Base-by-base conservation (phyloP, 2,113 vertebrate genomes). In the Labrus mixtus region DNA sequence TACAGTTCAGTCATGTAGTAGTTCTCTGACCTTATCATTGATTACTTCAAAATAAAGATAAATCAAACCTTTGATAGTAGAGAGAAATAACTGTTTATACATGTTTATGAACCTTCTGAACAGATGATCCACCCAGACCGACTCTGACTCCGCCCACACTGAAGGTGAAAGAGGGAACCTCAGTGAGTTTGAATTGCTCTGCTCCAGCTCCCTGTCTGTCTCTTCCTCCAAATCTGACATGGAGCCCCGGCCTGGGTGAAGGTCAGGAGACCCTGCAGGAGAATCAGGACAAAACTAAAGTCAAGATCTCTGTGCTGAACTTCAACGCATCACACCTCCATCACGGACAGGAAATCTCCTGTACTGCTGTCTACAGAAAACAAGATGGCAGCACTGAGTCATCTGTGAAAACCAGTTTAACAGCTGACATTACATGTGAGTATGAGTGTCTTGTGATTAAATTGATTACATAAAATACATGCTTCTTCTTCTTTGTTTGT, bases 261-360 rank as follows among this genome's bases (percentile, higher is more conserved):
- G 65, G 6, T 66, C 37, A 78, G 71, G 81, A 76, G 62, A 66
- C 68, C 10, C 74, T 85, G 74, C 23, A 66, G 63, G 79, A 85
- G 56, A 73, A 74, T 19, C 13, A 22, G 50, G 74, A 86, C 76
- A 53, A 59, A 73, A 87, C 81, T 50, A 56, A 68, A 61, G 22
- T 69, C 55, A n/a, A 45, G 66, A 75, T 12, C 25, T 90, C 88
- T 58, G 58, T 62, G 36, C 23, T 90, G 64, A 91, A 0, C 63
- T 89, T 89, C 81, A 90, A 17, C 65, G 86, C 82, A 41, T 82
- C 90, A 70, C 53, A 69, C 23, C 67, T 72, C 36, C 80, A 78
- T 72, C 59, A 85, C 15, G 12, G 62, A 59, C 3, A 58, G 68
- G n/a, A 13, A 0, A 65, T 91, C 70, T 76, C 69, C 63, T 91